Conservation (phyloP, 1,140 invertebrate species). For the Colletes latitarsis region DNA sequence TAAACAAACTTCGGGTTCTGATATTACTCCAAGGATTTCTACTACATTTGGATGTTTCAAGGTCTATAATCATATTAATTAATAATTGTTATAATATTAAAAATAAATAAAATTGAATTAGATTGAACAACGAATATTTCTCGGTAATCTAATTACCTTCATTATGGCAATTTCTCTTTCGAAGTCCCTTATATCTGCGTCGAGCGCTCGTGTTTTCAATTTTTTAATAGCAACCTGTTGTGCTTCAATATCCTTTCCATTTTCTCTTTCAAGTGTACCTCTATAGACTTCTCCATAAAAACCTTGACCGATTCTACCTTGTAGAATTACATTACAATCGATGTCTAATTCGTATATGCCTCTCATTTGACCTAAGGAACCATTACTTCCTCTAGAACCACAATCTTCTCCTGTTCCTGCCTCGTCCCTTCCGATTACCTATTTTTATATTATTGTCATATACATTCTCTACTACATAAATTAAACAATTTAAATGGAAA, state of each 20-base stretch:
- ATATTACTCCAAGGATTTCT: constrained; percentile 90
- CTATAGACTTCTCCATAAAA: constrained; percentile 88
- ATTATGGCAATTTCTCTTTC: constrained; percentile 89
- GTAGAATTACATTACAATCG: constrained; percentile 83
- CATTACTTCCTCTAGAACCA: constrained; percentile 44
- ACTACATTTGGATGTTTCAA: constrained; percentile 94
- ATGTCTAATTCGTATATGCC: constrained; percentile 80
- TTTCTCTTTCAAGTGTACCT: constrained; percentile 82
- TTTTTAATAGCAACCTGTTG: constrained; percentile 88
- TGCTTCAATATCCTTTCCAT: constrained; percentile 77
- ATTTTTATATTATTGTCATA: constrained; percentile 8
- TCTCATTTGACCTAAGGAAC: constrained; percentile 75
- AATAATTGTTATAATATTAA: constrained; percentile 12
- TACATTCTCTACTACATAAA: too few species aligned
- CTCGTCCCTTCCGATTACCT: constrained; percentile 28
- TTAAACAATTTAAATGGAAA: background rate
- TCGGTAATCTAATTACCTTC: constrained; percentile 81
- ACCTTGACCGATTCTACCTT: constrained; percentile 85
- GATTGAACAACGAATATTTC: background rate
- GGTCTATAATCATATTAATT: constrained; percentile 79
- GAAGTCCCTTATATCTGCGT: constrained; percentile 83
- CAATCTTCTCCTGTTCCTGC: constrained; percentile 19
- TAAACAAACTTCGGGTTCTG: constrained; percentile 88
- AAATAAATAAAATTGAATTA: constrained; percentile 27
- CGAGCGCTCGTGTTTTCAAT: constrained; percentile 81